Conservation (phyloP, 2,888 invertebrate species). For the Eristalinus aeneus region DNA sequence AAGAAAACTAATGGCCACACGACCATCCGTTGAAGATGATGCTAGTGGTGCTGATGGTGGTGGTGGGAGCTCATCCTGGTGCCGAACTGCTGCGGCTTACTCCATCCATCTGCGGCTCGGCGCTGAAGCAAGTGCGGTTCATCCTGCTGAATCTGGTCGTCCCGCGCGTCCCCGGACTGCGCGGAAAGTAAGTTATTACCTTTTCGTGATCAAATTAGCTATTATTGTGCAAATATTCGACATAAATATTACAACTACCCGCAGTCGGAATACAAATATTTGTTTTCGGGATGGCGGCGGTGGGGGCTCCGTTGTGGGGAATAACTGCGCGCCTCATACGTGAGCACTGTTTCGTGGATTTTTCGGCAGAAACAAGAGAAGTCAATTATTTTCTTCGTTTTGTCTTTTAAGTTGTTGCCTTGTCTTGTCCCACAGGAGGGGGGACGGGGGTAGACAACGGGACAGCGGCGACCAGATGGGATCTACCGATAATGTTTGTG, state of each 20-base stretch:
- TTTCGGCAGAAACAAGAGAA: constrained; percentile 61
- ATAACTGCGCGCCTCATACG: constrained; percentile 59
- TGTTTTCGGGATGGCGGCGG: constrained; percentile 25
- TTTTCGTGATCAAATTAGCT: constrained; percentile 77
- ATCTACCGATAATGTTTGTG: constrained; percentile 43
- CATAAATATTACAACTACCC: constrained; percentile 68
- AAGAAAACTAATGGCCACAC: constrained; percentile 63
- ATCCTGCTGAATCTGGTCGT: constrained; percentile 36
- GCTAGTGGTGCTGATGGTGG: not conserved
- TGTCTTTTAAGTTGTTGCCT: constrained; percentile 18
- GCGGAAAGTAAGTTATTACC: constrained; percentile 66
- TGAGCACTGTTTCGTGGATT: constrained; percentile 49
- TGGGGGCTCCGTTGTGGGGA: constrained; percentile 26
- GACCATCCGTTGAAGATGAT: constrained; percentile 11
- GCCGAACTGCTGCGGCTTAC: constrained; percentile 15
- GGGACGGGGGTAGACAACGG: no score
- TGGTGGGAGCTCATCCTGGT: constrained; percentile 10
- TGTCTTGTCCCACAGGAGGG: not conserved
- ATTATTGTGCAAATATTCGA: constrained; percentile 74
- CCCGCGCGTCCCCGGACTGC: not conserved
- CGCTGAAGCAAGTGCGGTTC: constrained; percentile 10
- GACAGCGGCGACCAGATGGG: constrained; percentile 22
- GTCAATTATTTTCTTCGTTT: constrained; percentile 59
- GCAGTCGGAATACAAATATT: constrained; percentile 65
- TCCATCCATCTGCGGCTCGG: constrained; percentile 8